Evolutionary conservation across 2,113 vertebrate species (phyloP), one percentile per base, ranked within the genome.

Genomic region (Menidia beryllina): DNA sequence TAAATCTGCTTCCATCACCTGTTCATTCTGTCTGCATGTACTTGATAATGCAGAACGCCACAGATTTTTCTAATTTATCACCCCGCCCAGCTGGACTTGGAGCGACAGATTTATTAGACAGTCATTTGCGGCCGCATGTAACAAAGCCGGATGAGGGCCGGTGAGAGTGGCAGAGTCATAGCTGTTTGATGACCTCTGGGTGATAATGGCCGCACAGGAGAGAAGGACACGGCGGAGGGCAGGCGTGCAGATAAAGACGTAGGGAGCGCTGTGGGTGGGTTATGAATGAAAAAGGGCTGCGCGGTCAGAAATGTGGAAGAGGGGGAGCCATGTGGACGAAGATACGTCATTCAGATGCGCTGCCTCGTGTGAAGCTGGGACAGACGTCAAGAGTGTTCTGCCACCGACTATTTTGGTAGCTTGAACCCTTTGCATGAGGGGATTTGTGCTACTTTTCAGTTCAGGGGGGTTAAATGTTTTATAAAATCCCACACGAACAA

Each of bases 41-140:
- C 72, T 63, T 69, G 83, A 72, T 71, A 84, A 86, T 75, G 73
- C 75, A 72, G 41, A 62, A 52, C 78, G 45, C 47, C 12, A 45
- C 45, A 6, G 43, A 61, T 73, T 56, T 51, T 50, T 57, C 56
- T 75, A 88, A n/a, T 88, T 83, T 86, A 88, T 88, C 86, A 76
- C 76, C 61, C 53, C 52, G 55, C 56, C 69, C 86, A 88, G 85
- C 76, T 87, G 83, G 81, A 89, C 74, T 75, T 59, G 59, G 87
- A 81, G 81, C 86, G 83, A 91, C 83, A 88, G 82, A 89, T 88
- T 83, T 91, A 89, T 87, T 83, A 86, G 81, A 85, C 83, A 84
- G 79, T 76, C 71, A 86, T 90, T 89, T 79, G 77, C 15, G 0
- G 80, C 66, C 36, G 57, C 55, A 21, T 83, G 84, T 83, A 69